Evolutionary conservation across 2,113 vertebrate species (phyloP).

Genomic region (human (Homo sapiens)): GRCh38 chr2:167398501-167399000

Average conservation of each 20-base stretch:
- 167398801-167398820: neutral
- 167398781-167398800: neutral
- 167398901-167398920: neutral
- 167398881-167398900: neutral
- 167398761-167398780: neutral
- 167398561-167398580: neutral
- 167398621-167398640: neutral
- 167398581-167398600: slow-evolving; percentile 13
- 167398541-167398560: slow-evolving; percentile 3
- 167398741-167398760: neutral
- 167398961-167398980: neutral
- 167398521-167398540: neutral
- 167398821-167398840: neutral
- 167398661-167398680: neutral
- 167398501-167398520: neutral
- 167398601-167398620: neutral
- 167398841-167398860: neutral
- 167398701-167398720: neutral
- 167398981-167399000: neutral
- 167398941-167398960: neutral
- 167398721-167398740: neutral
- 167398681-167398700: neutral
- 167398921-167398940: neutral
- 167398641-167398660: neutral
- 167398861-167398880: neutral